Conservation (phyloP, 2,888 invertebrate genomes). For the Philhelius pedissequus region DNA sequence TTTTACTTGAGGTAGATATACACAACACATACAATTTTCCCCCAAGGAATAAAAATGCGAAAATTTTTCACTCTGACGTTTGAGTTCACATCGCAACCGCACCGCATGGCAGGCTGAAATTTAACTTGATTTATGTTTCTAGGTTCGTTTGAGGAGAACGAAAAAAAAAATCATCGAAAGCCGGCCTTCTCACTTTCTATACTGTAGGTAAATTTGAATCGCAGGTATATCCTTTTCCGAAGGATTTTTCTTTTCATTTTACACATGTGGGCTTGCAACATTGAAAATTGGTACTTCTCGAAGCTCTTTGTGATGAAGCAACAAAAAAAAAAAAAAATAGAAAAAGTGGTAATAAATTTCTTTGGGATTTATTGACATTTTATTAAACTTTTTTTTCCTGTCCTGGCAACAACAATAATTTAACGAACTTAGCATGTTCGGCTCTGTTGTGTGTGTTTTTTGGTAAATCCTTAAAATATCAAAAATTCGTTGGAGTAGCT, state of each 20-base stretch:
- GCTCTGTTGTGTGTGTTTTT: neutral
- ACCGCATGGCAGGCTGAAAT: neutral
- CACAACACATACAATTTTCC: neutral
- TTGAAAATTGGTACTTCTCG: neutral
- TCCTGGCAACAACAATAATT: neutral
- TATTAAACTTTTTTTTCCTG: neutral
- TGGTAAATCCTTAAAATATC: neutral
- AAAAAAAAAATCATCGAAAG: too few relatives aligned
- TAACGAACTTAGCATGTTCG: neutral
- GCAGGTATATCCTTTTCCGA: neutral
- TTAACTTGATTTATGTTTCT: slow-evolving; percentile 24
- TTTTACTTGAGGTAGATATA: too few relatives aligned
- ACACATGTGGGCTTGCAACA: neutral
- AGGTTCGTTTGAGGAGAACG: neutral
- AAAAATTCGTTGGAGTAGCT: neutral
- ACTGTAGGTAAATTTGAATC: neutral
- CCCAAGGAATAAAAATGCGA: neutral
- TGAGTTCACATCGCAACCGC: too few relatives aligned
- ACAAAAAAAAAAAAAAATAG: too few relatives aligned
- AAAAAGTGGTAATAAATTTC: slow-evolving; percentile 22
- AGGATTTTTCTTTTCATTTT: neutral
- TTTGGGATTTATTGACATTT: slow-evolving; percentile 6
- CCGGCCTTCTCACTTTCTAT: neutral
- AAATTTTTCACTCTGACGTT: neutral
- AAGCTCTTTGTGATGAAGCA: neutral